A percentile compares a stretch with the other conserved stretches of the same genome.
Evolutionary conservation across 2,888 invertebrate species (phyloP).

Genomic region (Apamea anceps): DNA sequence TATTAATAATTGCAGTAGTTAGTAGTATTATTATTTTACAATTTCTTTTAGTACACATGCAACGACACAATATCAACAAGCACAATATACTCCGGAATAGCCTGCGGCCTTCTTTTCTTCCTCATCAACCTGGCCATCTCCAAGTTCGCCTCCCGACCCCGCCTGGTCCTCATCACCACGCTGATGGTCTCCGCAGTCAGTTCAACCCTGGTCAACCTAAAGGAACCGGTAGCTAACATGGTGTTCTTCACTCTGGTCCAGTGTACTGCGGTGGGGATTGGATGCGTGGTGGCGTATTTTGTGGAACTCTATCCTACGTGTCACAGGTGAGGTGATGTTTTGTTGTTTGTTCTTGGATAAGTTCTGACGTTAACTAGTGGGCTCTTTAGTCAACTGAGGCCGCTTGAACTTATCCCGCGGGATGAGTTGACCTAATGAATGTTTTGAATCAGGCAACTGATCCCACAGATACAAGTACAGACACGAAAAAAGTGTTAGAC

Average conservation of each 20-base stretch:
- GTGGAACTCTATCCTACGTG: slow-evolving; percentile 80
- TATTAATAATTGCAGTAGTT: no score
- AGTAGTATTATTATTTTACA: no score
- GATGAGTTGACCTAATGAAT: no score
- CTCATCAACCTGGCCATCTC: slow-evolving; percentile 85
- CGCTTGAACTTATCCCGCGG: no score
- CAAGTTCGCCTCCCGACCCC: slow-evolving; percentile 86
- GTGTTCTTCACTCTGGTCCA: slow-evolving; percentile 77
- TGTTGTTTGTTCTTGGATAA: background rate
- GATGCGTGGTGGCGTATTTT: slow-evolving; percentile 75
- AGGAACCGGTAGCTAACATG: slow-evolving; percentile 73
- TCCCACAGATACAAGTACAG: no score
- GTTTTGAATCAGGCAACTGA: no score
- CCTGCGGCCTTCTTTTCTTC: slow-evolving; percentile 90
- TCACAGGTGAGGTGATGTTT: slow-evolving; percentile 71
- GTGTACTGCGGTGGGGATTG: slow-evolving; percentile 71
- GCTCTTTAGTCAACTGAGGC: no score
- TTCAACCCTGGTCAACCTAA: slow-evolving; percentile 87
- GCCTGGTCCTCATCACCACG: slow-evolving; percentile 82
- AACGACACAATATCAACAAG: slow-evolving; percentile 85
- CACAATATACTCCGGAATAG: slow-evolving; percentile 91
- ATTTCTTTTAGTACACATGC: slow-evolving; percentile 69
- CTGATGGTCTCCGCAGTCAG: slow-evolving; percentile 87
- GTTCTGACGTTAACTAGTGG: background rate
- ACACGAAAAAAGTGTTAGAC: no score